Base-by-base conservation (phyloP, 1,140 invertebrate species). In the Megalopta genalis region DNA sequence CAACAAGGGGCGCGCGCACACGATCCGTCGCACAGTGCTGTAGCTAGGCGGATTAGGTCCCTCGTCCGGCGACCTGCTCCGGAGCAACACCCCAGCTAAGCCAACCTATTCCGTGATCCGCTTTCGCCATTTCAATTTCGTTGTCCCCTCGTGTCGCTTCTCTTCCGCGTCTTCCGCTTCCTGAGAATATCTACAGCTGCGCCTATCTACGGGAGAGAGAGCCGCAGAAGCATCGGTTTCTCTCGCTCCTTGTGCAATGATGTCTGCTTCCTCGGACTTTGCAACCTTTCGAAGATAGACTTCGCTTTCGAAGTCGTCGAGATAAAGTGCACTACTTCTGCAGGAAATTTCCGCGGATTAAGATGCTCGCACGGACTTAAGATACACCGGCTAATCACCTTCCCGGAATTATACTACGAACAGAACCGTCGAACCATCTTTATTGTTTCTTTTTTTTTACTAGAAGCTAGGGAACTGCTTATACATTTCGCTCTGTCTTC, bases 111-210 rank as follows among this genome's bases (percentile, higher is more conserved):
- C 89, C 80, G 86, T 90, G 90, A 91, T 90, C 90, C 90, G 90
- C 90, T 91, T 91, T 90, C 88, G 88, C 90, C 89, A 90, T 90
- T 91, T 91, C 90, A 91, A 91, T 91, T 91, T 90, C 80, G 82
- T 87, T 87, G 85, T 87, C 87, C 87, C 87, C 87, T 85, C 83
- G 71, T 87, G 86, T 86, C 86, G 84, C 86, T 87, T 84, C 87
- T 85, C 77, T 87, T 87, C 83, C 82, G 60, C 77, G 75, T 77
- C 82, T 82, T 84, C 83, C 79, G 82, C 80, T 66, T 83, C 87
- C 88, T 89, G 88, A 90, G 89, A 90, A 90, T 70, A 82, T 88
- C 88, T 87, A 85, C 89, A 90, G 89, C 89, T 90, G 89, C 83
- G 84, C 72, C 82, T 85, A 81, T 12, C 79, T 66, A 37, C 69